phyloP scores from a whole-genome alignment of 2,113 vertebrate species.

The Actenoides hombroni region DNA sequence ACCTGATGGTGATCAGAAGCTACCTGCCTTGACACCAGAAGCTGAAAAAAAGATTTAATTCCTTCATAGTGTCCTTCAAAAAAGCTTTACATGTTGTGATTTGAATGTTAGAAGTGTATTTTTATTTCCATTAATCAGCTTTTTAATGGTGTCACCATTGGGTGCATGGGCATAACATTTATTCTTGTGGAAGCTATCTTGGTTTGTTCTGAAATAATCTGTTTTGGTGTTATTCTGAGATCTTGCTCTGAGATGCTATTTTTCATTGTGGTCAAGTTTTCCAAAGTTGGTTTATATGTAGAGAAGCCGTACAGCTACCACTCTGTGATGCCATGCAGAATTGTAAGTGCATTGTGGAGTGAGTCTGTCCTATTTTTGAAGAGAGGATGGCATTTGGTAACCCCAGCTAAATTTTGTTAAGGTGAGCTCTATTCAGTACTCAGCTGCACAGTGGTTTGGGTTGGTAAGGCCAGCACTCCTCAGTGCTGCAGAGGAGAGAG shows the following conservation, averaged over 20 bases:
- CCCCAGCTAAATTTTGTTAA: not conserved
- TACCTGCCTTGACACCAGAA: not conserved
- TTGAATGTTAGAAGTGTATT: not conserved
- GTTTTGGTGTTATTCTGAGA: not conserved
- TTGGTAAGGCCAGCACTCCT: not conserved
- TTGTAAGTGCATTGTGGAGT: not conserved
- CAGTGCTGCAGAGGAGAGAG: not conserved
- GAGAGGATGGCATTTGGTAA: accelerated
- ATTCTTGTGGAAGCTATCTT: not conserved
- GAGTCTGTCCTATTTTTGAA: not conserved
- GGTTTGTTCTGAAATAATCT: not conserved
- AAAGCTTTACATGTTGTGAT: not conserved
- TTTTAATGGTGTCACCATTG: not conserved
- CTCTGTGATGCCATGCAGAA: accelerated
- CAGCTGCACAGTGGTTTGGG: not conserved
- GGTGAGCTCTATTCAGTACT: not conserved
- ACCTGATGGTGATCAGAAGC: not conserved
- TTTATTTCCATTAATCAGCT: not conserved
- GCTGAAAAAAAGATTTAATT: not conserved
- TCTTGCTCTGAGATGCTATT: not conserved
- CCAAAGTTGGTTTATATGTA: not conserved
- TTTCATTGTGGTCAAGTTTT: not conserved
- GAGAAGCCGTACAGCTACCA: not conserved
- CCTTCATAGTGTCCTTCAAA: not conserved
- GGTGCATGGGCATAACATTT: not conserved